Evolutionary conservation across 2,797 vertebrate genomes (phyloP), one percentile per base, ranked within the genome.

Genomic region (Heliangelus exortis): DNA sequence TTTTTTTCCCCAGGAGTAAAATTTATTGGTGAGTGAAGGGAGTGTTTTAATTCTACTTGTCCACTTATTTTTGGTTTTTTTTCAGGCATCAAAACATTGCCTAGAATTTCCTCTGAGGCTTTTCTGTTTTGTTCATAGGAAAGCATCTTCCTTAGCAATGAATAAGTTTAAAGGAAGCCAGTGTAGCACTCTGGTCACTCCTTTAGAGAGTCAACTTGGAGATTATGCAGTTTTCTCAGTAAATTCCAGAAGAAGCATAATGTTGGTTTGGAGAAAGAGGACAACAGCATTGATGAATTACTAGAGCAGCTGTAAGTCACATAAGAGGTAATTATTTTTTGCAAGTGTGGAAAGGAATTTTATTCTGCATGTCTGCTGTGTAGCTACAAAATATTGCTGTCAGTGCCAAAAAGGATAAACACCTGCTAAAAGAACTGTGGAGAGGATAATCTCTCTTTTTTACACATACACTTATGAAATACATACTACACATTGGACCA

Each of bases 261-360:
- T 45, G 59, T 84, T 91, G 23, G n/a, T 86, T 95, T 80, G 47
- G n/a, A 89, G 87, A 31, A 87, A 93, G 58, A 96, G 91, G 95
- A 96, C 95, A 96, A 90, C 78, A 95, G 78, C 84, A 77, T 1
- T 97, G 95, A 94, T 95, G 93, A 96, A 96, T 96, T 93, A 95
- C 80, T 92, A 45, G 65, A 96, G 89, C 86, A 93, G 95, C 86
- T 97, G 87, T 96, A 94, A 96, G 73, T 95, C 95, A 89, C 80
- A 94, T 93, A 96, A 97, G 55, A 78, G 77, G 54, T 96, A 94
- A 97, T 97, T 96, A 96, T 96, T 97, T 94, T 96, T 93, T 91
- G 53, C 41, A 73, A 95, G 63, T 65, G 51, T 93, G 57, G 83
- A 87, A 87, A 59, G 59, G 73, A 95, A 36, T 96, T 96, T 92